Conservation (phyloP, 2,113 vertebrate species). For the Phoenicopterus ruber region DNA sequence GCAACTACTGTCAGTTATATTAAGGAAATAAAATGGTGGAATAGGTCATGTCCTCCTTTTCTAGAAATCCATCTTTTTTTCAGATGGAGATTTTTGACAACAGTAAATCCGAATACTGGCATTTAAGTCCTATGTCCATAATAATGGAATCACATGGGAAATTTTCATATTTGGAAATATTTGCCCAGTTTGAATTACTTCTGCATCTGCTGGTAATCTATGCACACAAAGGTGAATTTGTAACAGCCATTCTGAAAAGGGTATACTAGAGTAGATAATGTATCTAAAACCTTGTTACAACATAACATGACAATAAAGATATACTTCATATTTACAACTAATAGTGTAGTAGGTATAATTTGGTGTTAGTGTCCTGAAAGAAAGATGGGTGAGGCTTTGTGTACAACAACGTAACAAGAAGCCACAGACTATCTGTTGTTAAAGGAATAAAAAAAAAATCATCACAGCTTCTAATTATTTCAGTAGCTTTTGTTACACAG, state of each 20-base stretch:
- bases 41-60: not conserved
- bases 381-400: not conserved
- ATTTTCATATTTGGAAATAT: not conserved
- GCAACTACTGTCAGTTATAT: not conserved
- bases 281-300: slow-evolving; percentile 4
- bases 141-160: not conserved
- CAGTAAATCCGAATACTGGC: not conserved
- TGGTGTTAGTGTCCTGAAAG: not conserved
- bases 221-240: not conserved
- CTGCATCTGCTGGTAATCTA: not conserved
- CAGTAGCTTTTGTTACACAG: not conserved
- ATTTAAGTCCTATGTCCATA: not conserved
- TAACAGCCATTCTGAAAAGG: not conserved
- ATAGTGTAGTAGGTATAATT: not conserved
- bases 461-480: not conserved
- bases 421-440: not conserved
- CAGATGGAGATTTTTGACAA: not conserved
- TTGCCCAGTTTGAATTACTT: not conserved
- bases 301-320: not conserved
- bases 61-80: not conserved
- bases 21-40: not conserved
- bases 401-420: not conserved
- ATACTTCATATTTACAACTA: not conserved
- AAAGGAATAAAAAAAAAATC: not conserved
- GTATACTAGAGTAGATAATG: not conserved